A percentile compares a stretch with the other conserved stretches of the same genome.
Conservation (phyloP, 2,888 invertebrate species). For the Dolichomitus sp. region DNA sequence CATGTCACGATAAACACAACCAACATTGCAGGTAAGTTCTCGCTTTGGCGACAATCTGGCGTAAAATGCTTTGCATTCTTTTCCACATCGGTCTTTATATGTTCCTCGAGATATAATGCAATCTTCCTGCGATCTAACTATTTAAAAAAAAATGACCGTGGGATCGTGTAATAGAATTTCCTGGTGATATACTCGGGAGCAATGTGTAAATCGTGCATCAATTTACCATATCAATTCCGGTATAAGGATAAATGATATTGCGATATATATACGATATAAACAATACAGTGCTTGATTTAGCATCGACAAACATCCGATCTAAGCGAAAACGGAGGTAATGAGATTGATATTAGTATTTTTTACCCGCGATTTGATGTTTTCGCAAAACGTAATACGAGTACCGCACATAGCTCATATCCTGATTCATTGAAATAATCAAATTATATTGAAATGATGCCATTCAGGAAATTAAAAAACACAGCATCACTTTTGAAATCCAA, state of each 20-base stretch:
- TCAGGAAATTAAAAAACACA: neutral
- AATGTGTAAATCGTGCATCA: neutral
- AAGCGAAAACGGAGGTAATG: neutral
- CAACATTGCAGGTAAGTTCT: conserved; percentile 34
- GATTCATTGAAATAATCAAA: neutral
- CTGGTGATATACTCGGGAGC: neutral
- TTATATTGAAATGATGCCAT: neutral
- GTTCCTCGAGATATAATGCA: neutral
- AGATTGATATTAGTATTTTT: neutral
- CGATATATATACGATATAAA: neutral
- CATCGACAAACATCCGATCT: neutral
- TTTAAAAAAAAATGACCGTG: conserved; percentile 6
- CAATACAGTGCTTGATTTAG: neutral
- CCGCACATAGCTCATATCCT: neutral
- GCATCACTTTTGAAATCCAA: neutral
- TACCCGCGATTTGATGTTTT: neutral
- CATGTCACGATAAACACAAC: conserved; percentile 7
- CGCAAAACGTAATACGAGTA: neutral
- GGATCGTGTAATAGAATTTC: neutral
- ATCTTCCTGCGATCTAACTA: conserved; percentile 8
- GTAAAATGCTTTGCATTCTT: conserved; percentile 12
- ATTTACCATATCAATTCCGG: conserved; percentile 7
- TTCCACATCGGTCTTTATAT: conserved; percentile 37
- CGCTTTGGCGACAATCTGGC: neutral
- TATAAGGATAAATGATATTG: neutral